Base-by-base conservation (phyloP, 2,797 vertebrate species). In the Eleutherodactylus coqui region DNA sequence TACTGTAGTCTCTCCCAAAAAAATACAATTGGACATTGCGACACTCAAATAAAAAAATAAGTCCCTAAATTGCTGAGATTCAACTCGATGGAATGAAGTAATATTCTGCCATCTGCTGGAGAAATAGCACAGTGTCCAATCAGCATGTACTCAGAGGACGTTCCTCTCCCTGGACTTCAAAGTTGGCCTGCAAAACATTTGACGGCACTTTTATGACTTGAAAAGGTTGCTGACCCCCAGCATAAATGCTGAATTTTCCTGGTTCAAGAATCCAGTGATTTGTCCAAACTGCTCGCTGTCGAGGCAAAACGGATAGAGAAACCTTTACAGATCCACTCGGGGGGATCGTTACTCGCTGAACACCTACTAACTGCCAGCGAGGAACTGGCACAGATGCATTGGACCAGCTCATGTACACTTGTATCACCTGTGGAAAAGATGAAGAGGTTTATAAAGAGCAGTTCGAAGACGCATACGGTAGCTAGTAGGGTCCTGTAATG, bases 331-430 rank as follows among this genome's bases (percentile, higher is more conserved):
- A 87, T 36, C 0, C 53, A 67, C 89, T 82, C 0, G 75, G 60
- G 0, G 5, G 88, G 36, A 92, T 7, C 0, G 83, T 78, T 82
- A 91, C 86, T 0, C 92, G 91, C 14, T 62, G 89, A 87, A 92
- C 91, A 75, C 90, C 92, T 72, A 92, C 92, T 87, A 93, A 88
- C 84, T 93, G 92, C 92, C 92, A 93, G 41, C 21, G 91, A 0
- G 92, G 92, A 82, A 92, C 88, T 0, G 89, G 92, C 70, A 93
- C 88, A 0, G 92, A 91, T 0, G 92, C 79, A 67, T 88, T 77
- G 41, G 88, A 90, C 92, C 92, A 93, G 6, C 85, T 89, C 83
- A 93, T 89, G 86, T 93, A 93, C 34, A 93, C 89, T 89, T 93
- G 92, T 58, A 91, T 91, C 88, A 93, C 92, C 92, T 93, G 89